phyloP scores from a whole-genome alignment of 1,140 invertebrate genomes.

The Pseudachorutes palmiensis region DNA sequence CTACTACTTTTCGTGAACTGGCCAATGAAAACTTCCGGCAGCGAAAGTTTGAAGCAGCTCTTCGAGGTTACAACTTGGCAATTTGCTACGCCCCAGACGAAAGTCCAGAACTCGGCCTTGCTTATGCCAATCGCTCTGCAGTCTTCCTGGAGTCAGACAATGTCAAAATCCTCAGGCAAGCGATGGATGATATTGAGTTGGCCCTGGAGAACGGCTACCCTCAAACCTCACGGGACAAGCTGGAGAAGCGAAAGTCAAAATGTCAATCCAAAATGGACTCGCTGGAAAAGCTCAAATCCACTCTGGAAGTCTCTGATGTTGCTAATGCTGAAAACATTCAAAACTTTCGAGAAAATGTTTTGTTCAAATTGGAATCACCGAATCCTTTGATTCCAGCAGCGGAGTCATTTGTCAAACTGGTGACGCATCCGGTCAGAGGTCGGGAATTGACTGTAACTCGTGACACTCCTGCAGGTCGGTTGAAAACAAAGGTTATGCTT shows the following conservation, averaged over 20 bases:
- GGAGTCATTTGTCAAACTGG: background rate
- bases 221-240: background rate
- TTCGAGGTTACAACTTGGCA: conserved; percentile 26
- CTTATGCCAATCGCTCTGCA: conserved; percentile 20
- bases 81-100: conserved; percentile 17
- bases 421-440: background rate
- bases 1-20: background rate
- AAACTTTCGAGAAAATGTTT: background rate
- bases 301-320: background rate
- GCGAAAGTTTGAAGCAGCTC: conserved; percentile 21
- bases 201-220: conserved; percentile 1
- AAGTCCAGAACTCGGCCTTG: conserved; percentile 9
- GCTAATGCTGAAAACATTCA: background rate
- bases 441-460: background rate
- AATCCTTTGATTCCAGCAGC: background rate
- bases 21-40: conserved; percentile 16
- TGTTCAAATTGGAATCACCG: background rate
- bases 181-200: conserved; percentile 11
- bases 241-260: background rate
- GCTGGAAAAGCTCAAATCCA: background rate
- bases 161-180: background rate
- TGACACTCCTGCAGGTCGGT: background rate
- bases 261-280: no score
- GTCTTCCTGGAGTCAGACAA: conserved; percentile 7
- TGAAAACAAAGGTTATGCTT: background rate